Percentiles rank a stretch among this genome's conserved stretches.
phyloP scores from a whole-genome alignment of 2,888 invertebrate species.

The Chalcosyrphus nemorum region DNA sequence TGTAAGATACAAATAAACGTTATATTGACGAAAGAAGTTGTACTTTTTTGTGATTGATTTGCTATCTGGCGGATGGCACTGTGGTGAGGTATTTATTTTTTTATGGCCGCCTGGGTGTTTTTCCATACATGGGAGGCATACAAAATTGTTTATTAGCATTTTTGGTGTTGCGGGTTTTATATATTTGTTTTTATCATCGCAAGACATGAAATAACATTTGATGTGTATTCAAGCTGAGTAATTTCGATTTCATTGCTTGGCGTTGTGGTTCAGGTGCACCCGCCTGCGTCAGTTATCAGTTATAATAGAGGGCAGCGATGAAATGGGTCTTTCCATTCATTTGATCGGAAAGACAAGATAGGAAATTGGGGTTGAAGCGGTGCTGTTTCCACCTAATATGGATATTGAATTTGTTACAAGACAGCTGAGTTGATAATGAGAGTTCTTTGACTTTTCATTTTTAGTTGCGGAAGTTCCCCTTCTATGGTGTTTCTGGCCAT shows the following conservation, averaged over 20 bases:
- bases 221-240: conserved; percentile 35
- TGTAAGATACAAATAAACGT: conserved; percentile 15
- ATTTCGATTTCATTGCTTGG: conserved; percentile 27
- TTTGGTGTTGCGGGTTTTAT: conserved; percentile 21
- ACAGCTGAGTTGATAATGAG: not conserved
- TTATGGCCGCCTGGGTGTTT: conserved; percentile 41
- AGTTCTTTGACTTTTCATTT: not conserved
- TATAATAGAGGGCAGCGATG: not conserved
- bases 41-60: conserved; percentile 39
- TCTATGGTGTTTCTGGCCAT: too few species aligned
- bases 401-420: not conserved
- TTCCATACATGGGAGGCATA: conserved; percentile 43
- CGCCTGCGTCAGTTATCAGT: too few species aligned
- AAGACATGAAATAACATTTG: conserved; percentile 19
- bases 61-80: conserved; percentile 23
- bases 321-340: not conserved
- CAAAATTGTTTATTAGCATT: conserved; percentile 33
- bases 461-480: too few species aligned
- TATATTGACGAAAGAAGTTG: conserved; percentile 1
- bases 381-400: not conserved
- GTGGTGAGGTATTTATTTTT: conserved; percentile 21
- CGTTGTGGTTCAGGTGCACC: not conserved
- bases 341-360: not conserved
- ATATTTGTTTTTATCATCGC: conserved; percentile 26
- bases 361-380: not conserved